Evolutionary conservation across 2,888 invertebrate species (phyloP).

Genomic region (Colletes collaris): DNA sequence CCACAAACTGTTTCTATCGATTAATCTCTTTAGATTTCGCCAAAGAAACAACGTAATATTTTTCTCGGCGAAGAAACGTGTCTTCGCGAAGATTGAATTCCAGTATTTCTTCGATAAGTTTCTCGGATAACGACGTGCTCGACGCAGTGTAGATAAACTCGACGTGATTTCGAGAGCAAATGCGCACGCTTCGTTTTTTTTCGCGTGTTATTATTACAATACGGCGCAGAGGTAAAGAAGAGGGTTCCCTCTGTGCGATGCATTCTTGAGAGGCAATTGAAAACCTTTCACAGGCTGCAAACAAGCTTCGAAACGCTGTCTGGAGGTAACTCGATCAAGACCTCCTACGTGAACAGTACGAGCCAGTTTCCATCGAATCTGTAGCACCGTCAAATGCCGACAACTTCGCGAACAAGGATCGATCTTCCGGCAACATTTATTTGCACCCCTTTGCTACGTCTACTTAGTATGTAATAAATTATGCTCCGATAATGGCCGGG

Average conservation of each 20-base stretch:
- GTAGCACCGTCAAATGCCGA: conserved; percentile 26
- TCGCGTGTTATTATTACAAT: conserved; percentile 27
- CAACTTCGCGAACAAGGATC: conserved; percentile 27
- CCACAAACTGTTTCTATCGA: too few relatives aligned
- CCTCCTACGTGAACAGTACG: conserved; percentile 51
- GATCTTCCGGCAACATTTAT: conserved; percentile 45
- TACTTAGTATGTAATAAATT: conserved; percentile 45
- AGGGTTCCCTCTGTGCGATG: conserved; percentile 30
- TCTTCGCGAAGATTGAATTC: conserved; percentile 9
- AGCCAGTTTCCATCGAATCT: conserved; percentile 18
- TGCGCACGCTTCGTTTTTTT: not conserved
- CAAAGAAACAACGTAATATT: not conserved
- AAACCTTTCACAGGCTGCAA: conserved; percentile 60
- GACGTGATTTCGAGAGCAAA: conserved; percentile 2
- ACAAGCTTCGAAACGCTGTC: conserved; percentile 54
- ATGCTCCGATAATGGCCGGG: conserved; percentile 18
- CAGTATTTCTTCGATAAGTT: not conserved
- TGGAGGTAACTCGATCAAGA: conserved; percentile 66
- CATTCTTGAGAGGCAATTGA: conserved; percentile 59
- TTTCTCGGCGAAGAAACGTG: not conserved
- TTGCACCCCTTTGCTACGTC: conserved; percentile 1
- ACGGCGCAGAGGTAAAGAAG: conserved; percentile 6
- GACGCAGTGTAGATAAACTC: not conserved
- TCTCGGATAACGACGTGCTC: conserved; percentile 12
- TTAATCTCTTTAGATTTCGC: too few relatives aligned